Evolutionary conservation across 2,888 invertebrate species (phyloP).

Genomic region (Microctonus aethiopoides): DNA sequence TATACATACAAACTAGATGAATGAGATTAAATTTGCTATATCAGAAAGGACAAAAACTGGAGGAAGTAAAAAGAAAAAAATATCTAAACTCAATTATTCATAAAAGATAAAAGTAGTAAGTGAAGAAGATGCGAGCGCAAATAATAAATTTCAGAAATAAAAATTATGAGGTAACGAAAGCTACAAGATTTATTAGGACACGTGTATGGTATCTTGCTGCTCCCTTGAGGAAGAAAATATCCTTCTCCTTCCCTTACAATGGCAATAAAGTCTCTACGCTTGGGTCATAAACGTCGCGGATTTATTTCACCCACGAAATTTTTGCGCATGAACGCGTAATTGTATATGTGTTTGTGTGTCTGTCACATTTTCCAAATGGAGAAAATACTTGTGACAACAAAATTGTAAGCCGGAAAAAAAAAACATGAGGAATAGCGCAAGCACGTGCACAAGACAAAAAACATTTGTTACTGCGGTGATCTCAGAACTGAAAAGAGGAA

Average conservation of each 20-base stretch:
- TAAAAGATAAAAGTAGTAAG: background rate
- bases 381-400: background rate
- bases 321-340: slow-evolving; percentile 4
- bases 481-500: background rate
- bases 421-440: background rate
- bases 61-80: background rate
- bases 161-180: slow-evolving; percentile 12
- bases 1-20: background rate
- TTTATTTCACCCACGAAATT: slow-evolving; percentile 18
- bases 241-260: background rate
- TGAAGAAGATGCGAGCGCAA: background rate
- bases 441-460: background rate
- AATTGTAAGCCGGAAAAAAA: background rate
- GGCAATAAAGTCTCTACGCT: slow-evolving; percentile 10
- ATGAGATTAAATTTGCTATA: background rate
- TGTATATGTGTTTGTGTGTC: background rate
- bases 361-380: slow-evolving; percentile 2
- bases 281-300: slow-evolving; percentile 26
- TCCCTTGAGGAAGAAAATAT: slow-evolving; percentile 14
- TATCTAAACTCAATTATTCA: background rate
- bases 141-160: background rate
- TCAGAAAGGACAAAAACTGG: background rate
- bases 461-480: background rate
- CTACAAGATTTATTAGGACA: slow-evolving; percentile 15
- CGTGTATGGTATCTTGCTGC: slow-evolving; percentile 10